phyloP scores from a whole-genome alignment of 2,888 invertebrate genomes.

The Caenorhabditis japonica region DNA sequence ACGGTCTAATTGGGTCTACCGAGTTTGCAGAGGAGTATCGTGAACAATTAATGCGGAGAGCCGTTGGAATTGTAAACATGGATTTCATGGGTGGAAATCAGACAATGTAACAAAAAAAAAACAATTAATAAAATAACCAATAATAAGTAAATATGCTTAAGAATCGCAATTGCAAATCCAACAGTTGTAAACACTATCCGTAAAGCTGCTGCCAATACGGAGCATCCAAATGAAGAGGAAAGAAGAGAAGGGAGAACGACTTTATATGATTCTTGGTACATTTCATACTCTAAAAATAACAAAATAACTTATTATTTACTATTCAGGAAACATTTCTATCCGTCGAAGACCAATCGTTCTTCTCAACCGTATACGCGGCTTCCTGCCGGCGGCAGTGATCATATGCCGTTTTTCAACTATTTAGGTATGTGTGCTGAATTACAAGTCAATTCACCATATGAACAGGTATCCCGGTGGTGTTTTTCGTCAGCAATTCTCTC shows the following conservation, averaged over 20 bases:
- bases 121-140: background rate
- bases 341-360: slow-evolving; percentile 17
- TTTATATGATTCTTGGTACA: slow-evolving; percentile 75
- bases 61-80: slow-evolving; percentile 79
- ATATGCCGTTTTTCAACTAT: slow-evolving; percentile 78
- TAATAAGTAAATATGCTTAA: too few species aligned
- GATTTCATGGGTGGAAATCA: slow-evolving; percentile 74
- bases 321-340: slow-evolving; percentile 24
- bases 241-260: slow-evolving; percentile 56
- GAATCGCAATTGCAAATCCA: slow-evolving; percentile 71
- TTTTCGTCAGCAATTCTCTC: slow-evolving; percentile 67
- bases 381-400: slow-evolving; percentile 79
- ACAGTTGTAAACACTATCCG: slow-evolving; percentile 76
- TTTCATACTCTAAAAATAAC: too few species aligned
- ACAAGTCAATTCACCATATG: slow-evolving; percentile 53
- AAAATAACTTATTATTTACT: too few species aligned
- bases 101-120: slow-evolving; percentile 52
- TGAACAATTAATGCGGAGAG: slow-evolving; percentile 73
- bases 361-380: slow-evolving; percentile 33
- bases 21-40: slow-evolving; percentile 79
- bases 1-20: slow-evolving; percentile 78
- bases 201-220: slow-evolving; percentile 76
- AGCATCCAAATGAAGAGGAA: slow-evolving; percentile 66
- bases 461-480: slow-evolving; percentile 76
- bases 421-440: slow-evolving; percentile 58